Evolutionary conservation across 2,797 vertebrate species (phyloP).

Genomic region (Dryobates pubescens): DNA sequence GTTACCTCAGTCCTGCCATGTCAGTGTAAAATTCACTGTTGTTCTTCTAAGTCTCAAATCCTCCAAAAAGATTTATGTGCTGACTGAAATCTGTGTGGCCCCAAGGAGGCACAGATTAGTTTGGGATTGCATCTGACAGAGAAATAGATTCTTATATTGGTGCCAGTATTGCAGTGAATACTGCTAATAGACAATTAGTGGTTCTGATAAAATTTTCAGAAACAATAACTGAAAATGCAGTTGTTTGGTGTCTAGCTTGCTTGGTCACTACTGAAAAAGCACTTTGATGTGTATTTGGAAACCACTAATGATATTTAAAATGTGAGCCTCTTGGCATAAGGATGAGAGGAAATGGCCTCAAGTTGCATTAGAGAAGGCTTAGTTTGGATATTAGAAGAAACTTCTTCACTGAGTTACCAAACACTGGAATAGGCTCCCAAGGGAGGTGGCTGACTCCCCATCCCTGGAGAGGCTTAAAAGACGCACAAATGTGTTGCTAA

Average conservation of each 20-base stretch:
- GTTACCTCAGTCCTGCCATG: not conserved
- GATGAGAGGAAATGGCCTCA: too few species aligned
- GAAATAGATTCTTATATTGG: not conserved
- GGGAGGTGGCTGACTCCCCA: too few species aligned
- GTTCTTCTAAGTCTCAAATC: not conserved
- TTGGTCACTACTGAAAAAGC: not conserved
- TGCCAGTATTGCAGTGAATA: not conserved
- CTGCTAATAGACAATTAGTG: not conserved
- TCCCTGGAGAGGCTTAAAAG: too few species aligned
- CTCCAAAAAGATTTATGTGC: not conserved
- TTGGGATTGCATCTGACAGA: not conserved
- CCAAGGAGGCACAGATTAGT: not conserved
- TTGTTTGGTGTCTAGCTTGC: not conserved
- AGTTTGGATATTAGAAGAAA: too few species aligned
- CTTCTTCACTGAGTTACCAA: too few species aligned
- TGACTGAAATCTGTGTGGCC: not conserved
- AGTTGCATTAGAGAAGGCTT: too few species aligned
- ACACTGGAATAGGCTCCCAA: too few species aligned
- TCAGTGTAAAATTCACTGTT: not conserved
- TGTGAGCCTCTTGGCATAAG: not conserved
- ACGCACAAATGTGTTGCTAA: too few species aligned
- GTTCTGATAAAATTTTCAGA: not conserved
- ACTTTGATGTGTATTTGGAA: not conserved
- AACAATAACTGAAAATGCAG: not conserved
- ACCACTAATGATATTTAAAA: not conserved